phyloP scores from a whole-genome alignment of 1,140 invertebrate species.

The Euborellia annulipes region DNA sequence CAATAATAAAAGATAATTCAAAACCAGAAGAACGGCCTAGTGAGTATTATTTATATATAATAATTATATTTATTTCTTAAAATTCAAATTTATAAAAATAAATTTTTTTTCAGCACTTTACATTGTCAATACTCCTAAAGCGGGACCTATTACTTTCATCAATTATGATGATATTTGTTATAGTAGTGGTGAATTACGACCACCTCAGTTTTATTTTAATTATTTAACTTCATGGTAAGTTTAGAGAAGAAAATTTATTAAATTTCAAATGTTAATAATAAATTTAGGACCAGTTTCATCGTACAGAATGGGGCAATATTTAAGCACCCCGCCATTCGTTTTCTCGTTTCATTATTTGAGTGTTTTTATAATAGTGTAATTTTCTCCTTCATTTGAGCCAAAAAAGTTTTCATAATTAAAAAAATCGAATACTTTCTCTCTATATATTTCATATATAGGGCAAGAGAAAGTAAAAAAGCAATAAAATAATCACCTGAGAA shows the following conservation, averaged over 20 bases:
- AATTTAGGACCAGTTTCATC: too few species aligned
- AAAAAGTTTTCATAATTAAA: too few species aligned
- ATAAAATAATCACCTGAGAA: too few species aligned
- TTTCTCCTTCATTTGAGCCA: too few species aligned
- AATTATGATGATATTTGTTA: conserved; percentile 69
- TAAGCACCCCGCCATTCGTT: neutral
- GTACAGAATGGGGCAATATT: too few species aligned
- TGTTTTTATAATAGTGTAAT: too few species aligned
- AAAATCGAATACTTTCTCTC: too few species aligned
- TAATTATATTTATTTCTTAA: conserved; percentile 5
- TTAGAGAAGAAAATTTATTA: neutral
- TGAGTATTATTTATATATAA: neutral
- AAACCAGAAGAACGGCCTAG: conserved; percentile 30
- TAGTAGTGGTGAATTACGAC: conserved; percentile 42
- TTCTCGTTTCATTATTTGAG: conserved; percentile 1
- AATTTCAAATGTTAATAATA: conserved; percentile 6
- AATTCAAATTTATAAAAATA: conserved; percentile 8
- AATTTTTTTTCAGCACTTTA: conserved; percentile 28
- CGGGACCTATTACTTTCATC: conserved; percentile 36
- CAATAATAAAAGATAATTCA: conserved; percentile 33
- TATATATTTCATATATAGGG: too few species aligned
- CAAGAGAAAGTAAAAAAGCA: too few species aligned
- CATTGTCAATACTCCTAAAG: conserved; percentile 56
- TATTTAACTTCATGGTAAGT: neutral
- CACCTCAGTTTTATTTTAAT: conserved; percentile 47